phyloP scores from a whole-genome alignment of 53 echinoderm and acorn worm species.

The Glandiceps talaboti region DNA sequence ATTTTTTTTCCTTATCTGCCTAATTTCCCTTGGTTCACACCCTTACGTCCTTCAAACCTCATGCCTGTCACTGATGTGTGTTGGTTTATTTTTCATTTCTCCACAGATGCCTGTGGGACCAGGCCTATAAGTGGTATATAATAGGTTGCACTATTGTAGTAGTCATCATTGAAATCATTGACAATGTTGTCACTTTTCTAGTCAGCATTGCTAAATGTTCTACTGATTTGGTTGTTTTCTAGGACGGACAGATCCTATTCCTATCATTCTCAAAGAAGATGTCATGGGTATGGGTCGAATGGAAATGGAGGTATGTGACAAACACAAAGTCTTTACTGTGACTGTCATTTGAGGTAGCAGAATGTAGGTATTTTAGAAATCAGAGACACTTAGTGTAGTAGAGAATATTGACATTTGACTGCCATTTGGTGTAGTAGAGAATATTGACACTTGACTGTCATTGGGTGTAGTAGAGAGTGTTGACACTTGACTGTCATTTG shows the following conservation, averaged over 20 bases:
- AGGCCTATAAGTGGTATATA: background rate
- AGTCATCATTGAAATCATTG: background rate
- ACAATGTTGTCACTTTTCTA: slow-evolving; percentile 16
- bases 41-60: slow-evolving; percentile 1
- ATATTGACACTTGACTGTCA: no score
- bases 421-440: no score
- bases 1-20: background rate
- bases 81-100: background rate
- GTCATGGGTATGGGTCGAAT: slow-evolving; percentile 52
- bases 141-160: background rate
- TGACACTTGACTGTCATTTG: no score
- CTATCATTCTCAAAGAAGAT: slow-evolving; percentile 53
- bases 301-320: slow-evolving; percentile 43
- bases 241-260: slow-evolving; percentile 37
- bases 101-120: background rate
- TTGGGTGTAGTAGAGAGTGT: no score
- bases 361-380: no score
- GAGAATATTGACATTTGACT: no score
- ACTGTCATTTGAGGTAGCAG: no score
- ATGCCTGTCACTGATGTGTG: slow-evolving; percentile 1
- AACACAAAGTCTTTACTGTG: no score
- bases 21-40: background rate
- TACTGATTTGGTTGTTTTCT: slow-evolving; percentile 24
- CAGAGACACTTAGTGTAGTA: no score
- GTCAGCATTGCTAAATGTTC: slow-evolving; percentile 39